Percentiles rank a stretch among this genome's conserved stretches.
phyloP scores from a whole-genome alignment of 2,888 invertebrate species.

The Lasioglossum morio region DNA sequence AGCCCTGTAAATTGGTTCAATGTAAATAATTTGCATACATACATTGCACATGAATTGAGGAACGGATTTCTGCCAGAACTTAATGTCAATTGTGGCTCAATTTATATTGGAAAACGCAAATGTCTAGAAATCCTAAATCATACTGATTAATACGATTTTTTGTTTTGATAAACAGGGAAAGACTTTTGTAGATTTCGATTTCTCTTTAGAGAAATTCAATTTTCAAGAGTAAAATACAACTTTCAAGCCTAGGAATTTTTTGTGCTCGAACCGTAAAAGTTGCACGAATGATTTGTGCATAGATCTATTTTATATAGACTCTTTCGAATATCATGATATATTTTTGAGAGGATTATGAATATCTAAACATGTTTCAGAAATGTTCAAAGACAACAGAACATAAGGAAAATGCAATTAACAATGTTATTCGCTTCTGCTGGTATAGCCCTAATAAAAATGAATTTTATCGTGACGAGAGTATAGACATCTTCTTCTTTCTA shows the following conservation, averaged over 20 bases:
- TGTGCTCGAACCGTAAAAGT: neutral
- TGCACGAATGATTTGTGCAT: neutral
- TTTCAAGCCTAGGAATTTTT: neutral
- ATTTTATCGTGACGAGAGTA: too few relatives aligned
- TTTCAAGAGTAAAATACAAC: too few relatives aligned
- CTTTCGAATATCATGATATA: neutral
- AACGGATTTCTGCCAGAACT: neutral
- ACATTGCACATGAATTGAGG: neutral
- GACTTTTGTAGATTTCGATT: neutral
- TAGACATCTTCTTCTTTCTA: too few relatives aligned
- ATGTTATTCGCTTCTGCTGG: neutral
- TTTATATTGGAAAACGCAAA: neutral
- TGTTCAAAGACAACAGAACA: neutral
- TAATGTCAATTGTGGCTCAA: neutral
- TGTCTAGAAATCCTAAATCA: neutral
- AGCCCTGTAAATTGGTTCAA: neutral
- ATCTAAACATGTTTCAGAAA: neutral
- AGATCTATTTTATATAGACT: neutral
- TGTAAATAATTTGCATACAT: neutral
- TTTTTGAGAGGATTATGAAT: neutral
- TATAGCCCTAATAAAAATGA: too few relatives aligned
- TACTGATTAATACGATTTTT: neutral
- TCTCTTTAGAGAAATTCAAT: neutral
- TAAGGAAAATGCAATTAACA: too few relatives aligned
- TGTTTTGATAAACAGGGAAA: neutral